Evolutionary conservation across 1,140 invertebrate genomes (phyloP).

Genomic region (Riptortus pedestris): DNA sequence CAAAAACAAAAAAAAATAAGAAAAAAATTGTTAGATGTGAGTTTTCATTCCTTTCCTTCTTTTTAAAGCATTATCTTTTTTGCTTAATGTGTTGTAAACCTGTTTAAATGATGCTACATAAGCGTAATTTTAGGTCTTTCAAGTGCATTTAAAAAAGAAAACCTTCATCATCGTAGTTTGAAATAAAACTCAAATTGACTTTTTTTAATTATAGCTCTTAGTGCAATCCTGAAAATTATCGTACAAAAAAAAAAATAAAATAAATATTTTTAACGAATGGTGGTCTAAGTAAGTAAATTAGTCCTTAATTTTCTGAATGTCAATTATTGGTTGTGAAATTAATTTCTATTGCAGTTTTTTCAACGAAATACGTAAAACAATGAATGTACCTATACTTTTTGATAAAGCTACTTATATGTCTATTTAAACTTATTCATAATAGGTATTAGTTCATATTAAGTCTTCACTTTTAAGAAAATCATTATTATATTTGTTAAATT

Average conservation of each 20-base stretch:
- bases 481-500: conserved; percentile 8
- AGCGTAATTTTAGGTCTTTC: conserved; percentile 15
- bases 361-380: conserved; percentile 7
- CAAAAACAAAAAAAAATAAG: not conserved
- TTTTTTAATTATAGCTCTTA: not conserved
- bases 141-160: conserved; percentile 18
- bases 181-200: not conserved
- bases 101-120: conserved; percentile 7
- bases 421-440: not conserved
- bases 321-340: conserved; percentile 19
- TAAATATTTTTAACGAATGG: conserved; percentile 8
- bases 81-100: conserved; percentile 15
- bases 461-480: no score
- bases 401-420: not conserved
- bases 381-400: conserved; percentile 7
- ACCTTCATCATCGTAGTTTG: not conserved
- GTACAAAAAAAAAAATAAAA: not conserved
- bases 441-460: conserved; percentile 4
- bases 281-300: conserved; percentile 7
- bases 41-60: conserved; percentile 19
- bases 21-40: conserved; percentile 8
- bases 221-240: not conserved
- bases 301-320: conserved; percentile 15
- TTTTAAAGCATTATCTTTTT: conserved; percentile 14
- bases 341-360: conserved; percentile 8